Percentiles rank a stretch among this genome's conserved stretches.
Evolutionary conservation across 2,797 vertebrate species (phyloP).

Genomic region (Lagorchestes hirsutus): DNA sequence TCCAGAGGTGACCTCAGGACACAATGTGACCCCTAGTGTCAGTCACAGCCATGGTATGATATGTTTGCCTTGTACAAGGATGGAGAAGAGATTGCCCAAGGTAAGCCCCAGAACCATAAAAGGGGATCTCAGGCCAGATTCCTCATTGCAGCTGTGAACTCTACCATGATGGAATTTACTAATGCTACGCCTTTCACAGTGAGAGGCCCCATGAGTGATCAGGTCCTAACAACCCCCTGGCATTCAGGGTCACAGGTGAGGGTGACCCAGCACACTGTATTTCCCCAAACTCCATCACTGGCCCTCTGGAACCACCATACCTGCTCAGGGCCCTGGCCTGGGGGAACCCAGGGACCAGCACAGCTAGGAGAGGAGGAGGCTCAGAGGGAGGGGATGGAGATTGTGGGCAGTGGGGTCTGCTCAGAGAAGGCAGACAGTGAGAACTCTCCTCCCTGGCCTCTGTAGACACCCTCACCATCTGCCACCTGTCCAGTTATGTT

Average conservation of each 20-base stretch:
- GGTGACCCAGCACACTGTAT: fast-evolving
- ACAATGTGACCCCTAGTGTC: constrained; percentile 15
- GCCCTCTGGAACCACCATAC: neutral
- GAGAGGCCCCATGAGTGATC: fast-evolving
- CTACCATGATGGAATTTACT: fast-evolving
- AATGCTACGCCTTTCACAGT: neutral
- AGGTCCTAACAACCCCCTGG: neutral
- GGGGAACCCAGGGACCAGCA: too few species aligned
- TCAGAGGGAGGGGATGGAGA: too few species aligned
- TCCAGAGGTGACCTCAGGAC: neutral
- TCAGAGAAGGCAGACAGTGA: neutral
- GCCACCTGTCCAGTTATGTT: neutral
- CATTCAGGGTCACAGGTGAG: constrained; percentile 12
- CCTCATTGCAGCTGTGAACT: fast-evolving
- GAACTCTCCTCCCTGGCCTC: neutral
- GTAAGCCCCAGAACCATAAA: fast-evolving
- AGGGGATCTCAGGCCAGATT: fast-evolving
- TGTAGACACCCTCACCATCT: neutral
- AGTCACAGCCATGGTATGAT: fast-evolving
- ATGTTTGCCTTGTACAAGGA: neutral
- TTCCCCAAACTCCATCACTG: fast-evolving
- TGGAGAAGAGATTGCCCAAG: fast-evolving
- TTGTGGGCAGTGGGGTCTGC: neutral
- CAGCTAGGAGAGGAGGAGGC: fast-evolving
- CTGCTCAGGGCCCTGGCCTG: neutral